Base-by-base conservation (phyloP, 2,888 invertebrate genomes). In the Leptinotarsa rubiginosa region DNA sequence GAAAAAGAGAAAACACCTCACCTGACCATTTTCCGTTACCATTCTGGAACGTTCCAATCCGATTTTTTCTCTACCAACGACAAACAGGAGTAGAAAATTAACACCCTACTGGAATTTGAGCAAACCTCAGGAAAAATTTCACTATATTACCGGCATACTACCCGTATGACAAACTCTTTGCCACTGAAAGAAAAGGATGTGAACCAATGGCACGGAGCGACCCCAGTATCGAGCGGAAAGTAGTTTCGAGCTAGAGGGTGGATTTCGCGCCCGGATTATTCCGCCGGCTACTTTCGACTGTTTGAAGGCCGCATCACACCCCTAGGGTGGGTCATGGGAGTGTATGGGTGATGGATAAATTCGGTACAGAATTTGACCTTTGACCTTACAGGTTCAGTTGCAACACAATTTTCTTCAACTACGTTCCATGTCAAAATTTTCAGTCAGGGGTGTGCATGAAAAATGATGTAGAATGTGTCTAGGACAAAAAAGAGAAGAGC, bases 21-120 rank as follows among this genome's bases (percentile, higher is more conserved):
- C 87, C 87, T 87, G 87, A 66, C 86, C 87, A 82, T 87, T 87
- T 82, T 87, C 87, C 47, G 87, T 87, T 70, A 87, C 87, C 87
- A 87, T 87, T 47, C 80, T 83, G 81, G 79, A 77, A 79, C 75
- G 41, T 62, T n/a, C 72, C 22, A 20, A 65, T 75, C 66, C 41
- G 10, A 41, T 62, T 72, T 77, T 67, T 20, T 49, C 41, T 74
- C 76, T 72, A 77, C 69, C 25, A 67, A 65, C 62, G 71, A 70
- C 75, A 67, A 65, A 72, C 68, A 50, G 72, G 62, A 47, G 69
- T 49, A 68, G 25, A 50, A 65, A 54, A n/a, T 59, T 41, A 47
- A 49, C 49, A 66, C 75, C 65, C 74, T 22, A 52, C 75, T 75
- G 75, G 70, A 77, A 75, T 73, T 78, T 79, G 78, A 79, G 77